These are phyloP conservation scores for Bicyclus anynana DNA, from an alignment of 1,140 invertebrate genomes.

Conservation along the genomic window DNA sequence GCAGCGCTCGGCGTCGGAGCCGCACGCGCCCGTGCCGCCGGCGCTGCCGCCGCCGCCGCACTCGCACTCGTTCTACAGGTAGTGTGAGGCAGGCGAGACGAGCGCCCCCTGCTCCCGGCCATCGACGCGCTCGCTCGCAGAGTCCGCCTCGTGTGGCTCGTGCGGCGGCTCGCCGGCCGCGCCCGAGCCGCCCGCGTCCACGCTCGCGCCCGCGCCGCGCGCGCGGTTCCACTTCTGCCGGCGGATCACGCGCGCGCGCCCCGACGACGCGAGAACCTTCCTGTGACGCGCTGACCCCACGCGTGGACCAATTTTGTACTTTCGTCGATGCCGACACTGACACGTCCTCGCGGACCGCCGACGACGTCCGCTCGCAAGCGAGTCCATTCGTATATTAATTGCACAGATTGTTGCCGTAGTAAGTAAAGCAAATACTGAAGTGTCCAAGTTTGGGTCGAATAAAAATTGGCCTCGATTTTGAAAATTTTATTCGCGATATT, in stretches of 20 bases:
- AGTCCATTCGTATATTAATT: conserved; percentile 49
- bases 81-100: conserved; percentile 69
- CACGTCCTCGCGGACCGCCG: conserved; percentile 47
- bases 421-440: conserved; percentile 32
- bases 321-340: conserved; percentile 49
- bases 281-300: conserved; percentile 56
- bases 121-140: conserved; percentile 67
- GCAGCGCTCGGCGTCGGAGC: conserved; percentile 80
- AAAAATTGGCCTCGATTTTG: conserved; percentile 32
- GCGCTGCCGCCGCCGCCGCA: conserved; percentile 72
- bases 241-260: conserved; percentile 49
- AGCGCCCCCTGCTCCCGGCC: conserved; percentile 60
- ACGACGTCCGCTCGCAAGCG: conserved; percentile 36
- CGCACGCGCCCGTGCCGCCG: conserved; percentile 75
- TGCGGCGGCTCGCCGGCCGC: conserved; percentile 35
- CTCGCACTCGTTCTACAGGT: conserved; percentile 73
- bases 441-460: conserved; percentile 40
- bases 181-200: conserved; percentile 25
- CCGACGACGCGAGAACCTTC: conserved; percentile 59
- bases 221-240: conserved; percentile 67
- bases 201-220: conserved; percentile 38
- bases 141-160: conserved; percentile 66
- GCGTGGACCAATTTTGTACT: conserved; percentile 70
- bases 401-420: conserved; percentile 22
- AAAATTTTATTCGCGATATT: conserved; percentile 31